Base-by-base conservation (phyloP, 2,113 vertebrate species). In the Trematocara stigmaticum region DNA sequence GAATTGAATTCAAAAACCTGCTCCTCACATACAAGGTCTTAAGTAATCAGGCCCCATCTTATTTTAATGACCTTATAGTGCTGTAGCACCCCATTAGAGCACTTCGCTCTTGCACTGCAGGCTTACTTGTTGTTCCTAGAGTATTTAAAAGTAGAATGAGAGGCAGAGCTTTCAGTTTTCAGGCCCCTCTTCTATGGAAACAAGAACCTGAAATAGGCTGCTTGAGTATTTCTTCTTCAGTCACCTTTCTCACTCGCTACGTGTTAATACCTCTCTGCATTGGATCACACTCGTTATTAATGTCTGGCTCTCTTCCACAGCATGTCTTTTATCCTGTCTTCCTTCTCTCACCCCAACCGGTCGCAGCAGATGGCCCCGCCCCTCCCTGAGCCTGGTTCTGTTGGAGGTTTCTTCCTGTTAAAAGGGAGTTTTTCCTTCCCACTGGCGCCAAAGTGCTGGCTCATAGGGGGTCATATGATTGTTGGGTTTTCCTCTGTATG, bases 301-400 rank as follows among this genome's bases (percentile, higher is more conserved):
- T 0, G 0, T 52, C 51, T 52, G 51, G 0, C 18, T 52, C 18
- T 52, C 51, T 0, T 1, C 51, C 51, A 20, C 51, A 10, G n/a
- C 51, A 10, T 10, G n/a, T 53, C 10, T 53, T 52, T 53, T 11
- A 23, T 0, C n/a, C 52, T 11, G 1, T 53, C n/a, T 55, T 55
- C 10, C 52, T 55, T 23, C 52, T 23, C 6, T 55, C 52, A 55
- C 20, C 0, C 52, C 20, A 55, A 23, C 52, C 6, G 1, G 5
- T 53, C 2, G 3, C 5, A 1, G 52, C 52, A 12, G 52, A 55
- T 55, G 53, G 10, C 10, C 51, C 0, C 20, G 11, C 6, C 20
- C 20, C 53, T 56, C 11, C 20, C 20, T 56, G 53, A 56, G 11
- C 3, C 20, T 56, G 20, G 53, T 7, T 0, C 53, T 56, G 53